Evolutionary conservation across 2,888 invertebrate species (phyloP), one percentile per base, ranked within the genome.

Genomic region (Synanthedon myopaeformis): DNA sequence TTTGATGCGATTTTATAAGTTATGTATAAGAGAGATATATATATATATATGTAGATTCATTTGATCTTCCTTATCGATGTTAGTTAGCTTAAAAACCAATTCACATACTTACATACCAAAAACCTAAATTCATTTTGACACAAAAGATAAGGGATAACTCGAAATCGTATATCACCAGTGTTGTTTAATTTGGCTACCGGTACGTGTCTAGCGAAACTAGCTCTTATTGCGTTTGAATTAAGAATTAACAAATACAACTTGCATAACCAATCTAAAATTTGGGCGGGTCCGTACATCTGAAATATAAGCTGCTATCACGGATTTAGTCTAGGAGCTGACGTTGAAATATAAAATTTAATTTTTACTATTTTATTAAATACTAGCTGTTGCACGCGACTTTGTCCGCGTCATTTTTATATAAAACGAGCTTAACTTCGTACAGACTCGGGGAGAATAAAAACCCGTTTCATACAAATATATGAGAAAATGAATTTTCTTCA

Each of bases 251-350:
- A 49, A 17, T 49, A 49, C 19, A 49, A 17, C 19, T 14, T 49
- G 49, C 17, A 49, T 49, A 49, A 45, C 67, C 77, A 80, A 82
- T 81, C 79, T 76, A 72, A 70, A 76, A 74, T 79, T 79, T 77
- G 79, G 83, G 83, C 80, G 80, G 74, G 67, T 54, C 68, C 56
- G 62, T 61, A 61, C 59, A n/a, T 62, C 69, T 78, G 77, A 81
- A 76, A 77, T 76, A 76, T 81, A 79, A 73, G 70, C 67, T 63
- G 60, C 63, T 67, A 68, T 68, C 76, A 73, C 70, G 72, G 74
- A 62, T 66, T 51, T 76, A 74, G 73, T 52, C 52, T 4, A 54
- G 56, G 80, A 45, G 45, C 11, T 13, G 14, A 14, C 2, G 45
- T 45, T 2, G 0, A 45, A 45, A 45, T 35, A 10, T 35, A 3